phyloP scores from a whole-genome alignment of 2,113 vertebrate genomes.

The Platycercus adscitus region DNA sequence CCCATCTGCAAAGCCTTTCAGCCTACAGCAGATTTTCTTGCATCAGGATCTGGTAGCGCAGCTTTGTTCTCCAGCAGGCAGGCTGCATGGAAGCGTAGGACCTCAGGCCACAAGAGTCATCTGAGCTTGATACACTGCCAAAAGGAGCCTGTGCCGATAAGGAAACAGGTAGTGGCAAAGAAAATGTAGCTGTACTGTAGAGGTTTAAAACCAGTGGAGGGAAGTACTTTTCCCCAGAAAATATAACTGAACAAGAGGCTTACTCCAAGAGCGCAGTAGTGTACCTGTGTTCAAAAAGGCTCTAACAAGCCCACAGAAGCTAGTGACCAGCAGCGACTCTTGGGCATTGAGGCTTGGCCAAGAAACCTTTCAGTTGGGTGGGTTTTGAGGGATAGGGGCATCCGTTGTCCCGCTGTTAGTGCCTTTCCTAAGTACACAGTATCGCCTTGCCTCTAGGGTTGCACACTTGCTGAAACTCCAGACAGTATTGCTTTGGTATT shows the following conservation, averaged over 20 bases:
- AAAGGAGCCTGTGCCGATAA: neutral
- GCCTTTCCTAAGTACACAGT: fast-evolving
- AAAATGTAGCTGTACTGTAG: neutral
- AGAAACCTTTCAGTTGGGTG: neutral
- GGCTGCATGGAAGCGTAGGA: neutral
- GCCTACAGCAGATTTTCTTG: neutral
- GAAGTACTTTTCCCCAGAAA: neutral
- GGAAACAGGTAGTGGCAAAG: neutral
- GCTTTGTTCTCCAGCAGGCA: neutral
- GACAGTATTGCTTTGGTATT: neutral
- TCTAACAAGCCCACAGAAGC: neutral
- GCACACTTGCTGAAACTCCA: fast-evolving
- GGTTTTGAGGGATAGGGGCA: neutral
- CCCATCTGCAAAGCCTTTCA: neutral
- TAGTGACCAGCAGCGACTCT: neutral
- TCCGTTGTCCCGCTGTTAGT: too few relatives aligned
- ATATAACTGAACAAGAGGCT: neutral
- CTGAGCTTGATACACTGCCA: neutral
- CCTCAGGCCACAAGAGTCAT: neutral
- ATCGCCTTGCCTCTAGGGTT: neutral
- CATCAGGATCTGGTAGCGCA: neutral
- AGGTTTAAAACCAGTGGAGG: neutral
- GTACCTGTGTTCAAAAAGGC: neutral
- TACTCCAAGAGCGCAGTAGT: neutral
- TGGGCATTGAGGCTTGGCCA: neutral